Evolutionary conservation across 2,113 vertebrate species (phyloP).

Genomic region (Neodon shergylaensis): DNA sequence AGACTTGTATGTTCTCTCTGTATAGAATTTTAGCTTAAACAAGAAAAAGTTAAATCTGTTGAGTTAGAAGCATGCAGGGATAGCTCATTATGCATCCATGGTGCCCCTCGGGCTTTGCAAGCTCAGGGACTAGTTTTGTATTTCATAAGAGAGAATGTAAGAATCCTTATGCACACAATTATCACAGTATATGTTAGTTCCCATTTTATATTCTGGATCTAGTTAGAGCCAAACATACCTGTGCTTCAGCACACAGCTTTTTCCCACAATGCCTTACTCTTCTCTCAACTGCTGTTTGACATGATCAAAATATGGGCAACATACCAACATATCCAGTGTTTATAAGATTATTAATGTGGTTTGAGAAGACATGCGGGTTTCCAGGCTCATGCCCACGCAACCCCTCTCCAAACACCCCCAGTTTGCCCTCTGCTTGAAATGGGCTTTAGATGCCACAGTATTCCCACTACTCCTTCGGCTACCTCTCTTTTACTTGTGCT

Average conservation of each 20-base stretch:
- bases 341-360: not conserved
- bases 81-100: not conserved
- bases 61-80: not conserved
- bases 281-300: not conserved
- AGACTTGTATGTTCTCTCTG: not conserved
- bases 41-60: not conserved
- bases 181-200: conserved; percentile 55
- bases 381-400: not conserved
- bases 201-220: conserved; percentile 49
- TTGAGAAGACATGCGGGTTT: not conserved
- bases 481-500: not conserved
- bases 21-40: not conserved
- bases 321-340: conserved; percentile 19
- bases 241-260: conserved; percentile 31
- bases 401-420: no score
- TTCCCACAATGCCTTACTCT: conserved; percentile 37
- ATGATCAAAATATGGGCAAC: conserved; percentile 48
- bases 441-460: not conserved
- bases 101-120: not conserved
- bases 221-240: conserved; percentile 42
- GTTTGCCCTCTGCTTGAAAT: conserved; percentile 4
- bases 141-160: conserved; percentile 44
- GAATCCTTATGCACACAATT: conserved; percentile 61
- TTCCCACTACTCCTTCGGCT: not conserved
- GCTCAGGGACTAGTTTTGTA: conserved; percentile 12